A percentile compares a stretch with the other conserved stretches of the same genome.
Conservation (phyloP, 2,113 vertebrate species). For the Anarrhichthys ocellatus region DNA sequence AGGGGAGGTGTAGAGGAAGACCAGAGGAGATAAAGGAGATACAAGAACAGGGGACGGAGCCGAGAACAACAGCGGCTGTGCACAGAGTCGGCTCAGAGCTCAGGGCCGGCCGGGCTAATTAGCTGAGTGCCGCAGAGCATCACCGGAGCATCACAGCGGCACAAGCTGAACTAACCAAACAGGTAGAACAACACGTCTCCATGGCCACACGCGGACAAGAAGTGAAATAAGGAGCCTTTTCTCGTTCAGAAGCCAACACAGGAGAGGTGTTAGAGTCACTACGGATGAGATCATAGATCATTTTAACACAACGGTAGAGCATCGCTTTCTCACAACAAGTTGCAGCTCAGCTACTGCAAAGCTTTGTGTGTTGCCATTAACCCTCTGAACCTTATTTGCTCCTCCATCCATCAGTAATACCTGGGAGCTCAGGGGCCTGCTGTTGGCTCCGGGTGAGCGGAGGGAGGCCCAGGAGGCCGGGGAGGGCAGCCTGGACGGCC, state of each 20-base stretch:
- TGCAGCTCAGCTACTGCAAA: neutral
- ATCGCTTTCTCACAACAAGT: neutral
- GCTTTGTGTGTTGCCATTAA: too few species aligned
- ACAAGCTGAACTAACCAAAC: constrained; percentile 63
- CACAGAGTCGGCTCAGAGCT: constrained; percentile 36
- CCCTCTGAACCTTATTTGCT: too few species aligned
- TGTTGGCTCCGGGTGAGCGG: constrained; percentile 88
- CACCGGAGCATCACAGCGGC: constrained; percentile 70
- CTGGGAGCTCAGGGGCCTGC: constrained; percentile 87
- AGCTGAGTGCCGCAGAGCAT: constrained; percentile 67
- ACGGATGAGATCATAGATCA: neutral
- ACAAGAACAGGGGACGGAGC: constrained; percentile 22
- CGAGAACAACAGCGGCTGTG: constrained; percentile 39
- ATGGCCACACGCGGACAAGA: constrained; percentile 61
- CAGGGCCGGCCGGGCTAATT: constrained; percentile 67
- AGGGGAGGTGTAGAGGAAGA: neutral
- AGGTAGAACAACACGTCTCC: constrained; percentile 68
- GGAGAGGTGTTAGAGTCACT: constrained; percentile 22
- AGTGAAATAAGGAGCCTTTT: constrained; percentile 44
- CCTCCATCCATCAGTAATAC: constrained; percentile 40
- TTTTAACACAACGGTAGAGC: neutral
- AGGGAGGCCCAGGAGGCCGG: constrained; percentile 93
- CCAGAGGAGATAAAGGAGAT: neutral
- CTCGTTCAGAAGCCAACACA: constrained; percentile 34
- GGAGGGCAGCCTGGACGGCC: constrained; percentile 84